Conservation (phyloP, 1,140 invertebrate genomes). For the Ridgeia piscesae region DNA sequence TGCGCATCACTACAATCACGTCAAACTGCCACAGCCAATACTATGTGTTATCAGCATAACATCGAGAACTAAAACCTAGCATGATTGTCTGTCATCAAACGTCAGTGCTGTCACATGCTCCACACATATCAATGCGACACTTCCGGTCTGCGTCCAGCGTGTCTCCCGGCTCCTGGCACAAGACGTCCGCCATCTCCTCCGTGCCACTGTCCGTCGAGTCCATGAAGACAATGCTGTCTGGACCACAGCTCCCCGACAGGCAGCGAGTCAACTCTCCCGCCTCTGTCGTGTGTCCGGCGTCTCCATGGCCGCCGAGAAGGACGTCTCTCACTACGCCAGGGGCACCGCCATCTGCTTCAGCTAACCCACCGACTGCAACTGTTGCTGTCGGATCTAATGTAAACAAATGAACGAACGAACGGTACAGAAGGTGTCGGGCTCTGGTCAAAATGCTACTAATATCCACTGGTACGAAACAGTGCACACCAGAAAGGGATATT, state of each 20-base stretch:
- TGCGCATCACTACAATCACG: neutral
- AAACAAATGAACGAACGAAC: neutral
- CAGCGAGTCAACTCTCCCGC: neutral
- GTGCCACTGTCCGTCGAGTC: neutral
- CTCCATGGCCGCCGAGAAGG: no score
- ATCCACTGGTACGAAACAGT: no score
- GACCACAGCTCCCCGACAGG: neutral
- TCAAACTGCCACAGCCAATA: no score
- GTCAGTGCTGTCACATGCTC: neutral
- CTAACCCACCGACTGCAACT: neutral
- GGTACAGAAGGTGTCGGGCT: neutral
- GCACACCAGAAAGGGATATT: no score
- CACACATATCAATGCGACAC: neutral
- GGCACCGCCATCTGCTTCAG: neutral
- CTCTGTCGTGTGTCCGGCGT: neutral
- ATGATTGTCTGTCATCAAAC: neutral
- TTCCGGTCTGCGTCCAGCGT: neutral
- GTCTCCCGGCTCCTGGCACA: neutral
- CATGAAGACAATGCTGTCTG: neutral
- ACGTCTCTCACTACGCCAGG: neutral
- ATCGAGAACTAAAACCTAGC: no score
- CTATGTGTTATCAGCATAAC: no score
- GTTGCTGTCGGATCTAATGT: neutral
- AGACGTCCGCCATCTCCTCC: neutral
- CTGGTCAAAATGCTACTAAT: no score